Evolutionary conservation across 2,113 vertebrate species (phyloP).

Genomic region (Podarcis cretensis): DNA sequence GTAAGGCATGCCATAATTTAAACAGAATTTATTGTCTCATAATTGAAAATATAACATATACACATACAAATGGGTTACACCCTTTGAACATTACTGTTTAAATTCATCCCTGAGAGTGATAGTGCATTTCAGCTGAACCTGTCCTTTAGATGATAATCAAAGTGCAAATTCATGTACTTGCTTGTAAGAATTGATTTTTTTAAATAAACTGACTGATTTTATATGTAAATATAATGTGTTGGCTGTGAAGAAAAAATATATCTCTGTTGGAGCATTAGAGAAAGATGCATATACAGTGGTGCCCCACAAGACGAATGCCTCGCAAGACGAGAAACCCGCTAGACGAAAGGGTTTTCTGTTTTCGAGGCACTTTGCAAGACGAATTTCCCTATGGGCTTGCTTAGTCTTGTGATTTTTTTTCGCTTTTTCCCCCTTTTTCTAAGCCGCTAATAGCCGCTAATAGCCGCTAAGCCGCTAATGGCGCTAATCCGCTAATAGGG

Average conservation of each 20-base stretch:
- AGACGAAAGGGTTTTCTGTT: no score
- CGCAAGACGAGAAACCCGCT: no score
- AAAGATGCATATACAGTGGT: neutral
- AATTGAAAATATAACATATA: constrained; percentile 13
- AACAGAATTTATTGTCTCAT: constrained; percentile 17
- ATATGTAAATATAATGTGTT: neutral
- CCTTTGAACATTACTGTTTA: constrained; percentile 9
- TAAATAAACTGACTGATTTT: constrained; percentile 31
- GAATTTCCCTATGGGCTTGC: no score
- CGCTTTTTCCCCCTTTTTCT: no score
- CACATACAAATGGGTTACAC: neutral
- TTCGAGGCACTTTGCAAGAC: no score
- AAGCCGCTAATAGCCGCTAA: no score
- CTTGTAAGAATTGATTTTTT: constrained; percentile 43
- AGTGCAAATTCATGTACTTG: constrained; percentile 21
- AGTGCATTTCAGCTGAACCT: constrained; percentile 41
- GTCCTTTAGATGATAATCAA: constrained; percentile 42
- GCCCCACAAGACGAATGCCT: no score
- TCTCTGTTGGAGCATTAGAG: constrained; percentile 7
- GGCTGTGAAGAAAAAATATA: constrained; percentile 51
- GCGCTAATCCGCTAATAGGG: no score
- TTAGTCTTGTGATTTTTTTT: no score
- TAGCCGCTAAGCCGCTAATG: no score
- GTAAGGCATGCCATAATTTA: neutral
- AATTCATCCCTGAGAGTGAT: constrained; percentile 67